Conservation (phyloP, 2,113 vertebrate genomes). For the Mesoclemmys tuberculata region DNA sequence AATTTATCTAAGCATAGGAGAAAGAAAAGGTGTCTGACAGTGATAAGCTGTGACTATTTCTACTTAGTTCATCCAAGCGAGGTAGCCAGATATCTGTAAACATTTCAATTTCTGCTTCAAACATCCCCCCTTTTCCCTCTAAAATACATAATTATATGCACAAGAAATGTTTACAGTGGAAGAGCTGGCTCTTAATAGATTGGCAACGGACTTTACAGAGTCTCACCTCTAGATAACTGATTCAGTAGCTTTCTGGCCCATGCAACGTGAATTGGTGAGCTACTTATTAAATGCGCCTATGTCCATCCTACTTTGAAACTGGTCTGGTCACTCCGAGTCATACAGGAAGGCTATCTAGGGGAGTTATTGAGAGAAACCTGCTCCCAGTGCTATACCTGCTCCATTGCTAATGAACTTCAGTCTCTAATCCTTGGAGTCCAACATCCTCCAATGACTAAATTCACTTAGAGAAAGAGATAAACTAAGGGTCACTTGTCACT, state of each 20-base stretch:
- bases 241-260: background rate
- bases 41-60: background rate
- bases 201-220: background rate
- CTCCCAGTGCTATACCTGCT: background rate
- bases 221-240: background rate
- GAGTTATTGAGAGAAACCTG: background rate
- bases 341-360: background rate
- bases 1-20: background rate
- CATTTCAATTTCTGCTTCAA: background rate
- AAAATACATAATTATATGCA: background rate
- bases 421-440: accelerated
- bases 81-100: background rate
- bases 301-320: background rate
- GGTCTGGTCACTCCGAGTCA: background rate
- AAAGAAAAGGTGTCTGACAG: no score
- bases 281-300: background rate
- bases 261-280: background rate
- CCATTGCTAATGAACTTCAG: accelerated
- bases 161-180: background rate
- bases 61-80: background rate
- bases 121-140: background rate
- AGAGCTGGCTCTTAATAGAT: background rate
- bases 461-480: accelerated
- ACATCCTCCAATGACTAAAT: background rate
- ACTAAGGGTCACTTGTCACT: background rate